phyloP scores from a whole-genome alignment of 2,113 vertebrate genomes.

The Pseudonaja textilis region DNA sequence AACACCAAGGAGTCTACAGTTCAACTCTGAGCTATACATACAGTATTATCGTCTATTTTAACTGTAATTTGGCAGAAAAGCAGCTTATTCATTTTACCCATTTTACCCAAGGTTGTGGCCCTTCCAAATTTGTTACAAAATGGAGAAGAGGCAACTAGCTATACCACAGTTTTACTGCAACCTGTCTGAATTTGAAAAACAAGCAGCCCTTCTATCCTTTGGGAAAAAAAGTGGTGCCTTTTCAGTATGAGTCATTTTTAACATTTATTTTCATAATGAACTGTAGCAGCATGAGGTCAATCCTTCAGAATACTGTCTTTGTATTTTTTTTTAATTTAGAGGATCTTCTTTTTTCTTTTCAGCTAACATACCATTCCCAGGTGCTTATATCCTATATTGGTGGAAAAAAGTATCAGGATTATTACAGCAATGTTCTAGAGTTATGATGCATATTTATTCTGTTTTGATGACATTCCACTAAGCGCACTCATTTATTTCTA shows the following conservation, averaged over 20 bases:
- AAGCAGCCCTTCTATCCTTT: background rate
- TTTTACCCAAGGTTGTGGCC: background rate
- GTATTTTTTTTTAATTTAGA: background rate
- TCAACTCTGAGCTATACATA: background rate
- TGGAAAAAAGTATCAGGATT: conserved; percentile 42
- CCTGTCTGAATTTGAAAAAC: background rate
- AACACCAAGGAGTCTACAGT: background rate
- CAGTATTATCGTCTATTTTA: background rate
- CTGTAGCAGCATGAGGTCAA: background rate
- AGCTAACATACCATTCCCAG: conserved; percentile 28
- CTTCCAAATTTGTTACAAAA: background rate
- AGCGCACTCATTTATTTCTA: conserved; percentile 9
- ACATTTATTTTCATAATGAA: background rate
- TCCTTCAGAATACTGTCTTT: background rate
- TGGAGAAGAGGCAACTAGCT: background rate
- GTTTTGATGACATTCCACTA: conserved; percentile 28
- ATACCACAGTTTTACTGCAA: background rate
- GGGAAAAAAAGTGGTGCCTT: background rate
- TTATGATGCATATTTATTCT: conserved; percentile 17
- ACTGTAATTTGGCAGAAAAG: background rate
- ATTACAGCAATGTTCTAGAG: conserved; percentile 23
- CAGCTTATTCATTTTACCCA: background rate
- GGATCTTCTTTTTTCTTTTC: conserved; percentile 5
- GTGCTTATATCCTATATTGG: conserved; percentile 5
- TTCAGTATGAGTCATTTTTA: background rate